phyloP scores from a whole-genome alignment of 2,113 vertebrate species.

The Chaenogobius annularis region DNA sequence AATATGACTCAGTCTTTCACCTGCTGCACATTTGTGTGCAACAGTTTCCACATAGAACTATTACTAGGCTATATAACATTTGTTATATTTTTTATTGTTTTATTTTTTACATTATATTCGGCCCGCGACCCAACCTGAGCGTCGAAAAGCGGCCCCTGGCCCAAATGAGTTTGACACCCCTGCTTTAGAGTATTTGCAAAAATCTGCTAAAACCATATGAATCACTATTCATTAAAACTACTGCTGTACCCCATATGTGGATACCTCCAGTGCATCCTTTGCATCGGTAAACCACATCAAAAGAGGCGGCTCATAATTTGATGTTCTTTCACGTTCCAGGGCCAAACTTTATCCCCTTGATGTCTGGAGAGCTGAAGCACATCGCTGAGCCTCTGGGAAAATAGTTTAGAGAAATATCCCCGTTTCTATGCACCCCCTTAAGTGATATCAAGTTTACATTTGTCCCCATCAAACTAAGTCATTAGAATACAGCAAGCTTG shows the following conservation, averaged over 20 bases:
- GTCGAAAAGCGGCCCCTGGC: too few relatives aligned
- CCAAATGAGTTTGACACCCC: too few relatives aligned
- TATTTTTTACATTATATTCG: too few relatives aligned
- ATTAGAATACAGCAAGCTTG: conserved; percentile 28
- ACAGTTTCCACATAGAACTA: too few relatives aligned
- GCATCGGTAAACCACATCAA: conserved; percentile 14
- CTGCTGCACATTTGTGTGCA: too few relatives aligned
- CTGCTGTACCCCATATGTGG: neutral
- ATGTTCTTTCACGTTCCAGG: conserved; percentile 30
- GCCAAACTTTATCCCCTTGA: conserved; percentile 34
- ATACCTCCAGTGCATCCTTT: neutral
- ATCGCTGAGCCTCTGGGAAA: conserved; percentile 17
- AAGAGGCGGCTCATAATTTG: conserved; percentile 5
- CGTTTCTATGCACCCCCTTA: conserved; percentile 2
- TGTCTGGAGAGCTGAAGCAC: conserved; percentile 19
- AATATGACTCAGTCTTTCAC: too few relatives aligned
- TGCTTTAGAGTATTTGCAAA: too few relatives aligned
- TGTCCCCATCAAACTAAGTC: conserved; percentile 29
- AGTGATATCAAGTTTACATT: conserved; percentile 32
- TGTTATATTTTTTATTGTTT: too few relatives aligned
- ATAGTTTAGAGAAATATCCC: conserved; percentile 11
- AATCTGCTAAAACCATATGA: neutral
- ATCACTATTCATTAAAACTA: neutral
- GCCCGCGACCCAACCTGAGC: too few relatives aligned
- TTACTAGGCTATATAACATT: too few relatives aligned